These are phyloP conservation scores for Parazoanthus swiftii DNA, from an alignment of 92 coral and sea anemone genomes.

Conservation along the genomic window DNA sequence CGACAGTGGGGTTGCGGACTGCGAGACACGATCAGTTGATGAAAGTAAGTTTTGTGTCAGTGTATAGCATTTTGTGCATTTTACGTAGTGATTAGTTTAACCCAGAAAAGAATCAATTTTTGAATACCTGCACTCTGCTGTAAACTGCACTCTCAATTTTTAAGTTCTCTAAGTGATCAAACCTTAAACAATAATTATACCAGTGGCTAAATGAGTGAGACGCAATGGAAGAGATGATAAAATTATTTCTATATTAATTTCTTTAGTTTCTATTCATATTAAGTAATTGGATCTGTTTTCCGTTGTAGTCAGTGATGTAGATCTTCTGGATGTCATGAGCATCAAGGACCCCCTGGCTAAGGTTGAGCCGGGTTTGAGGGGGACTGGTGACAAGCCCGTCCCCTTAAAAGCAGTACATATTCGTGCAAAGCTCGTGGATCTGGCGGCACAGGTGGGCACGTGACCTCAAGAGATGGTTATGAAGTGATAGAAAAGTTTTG, in stretches of 20 bases:
- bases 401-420: slow-evolving; percentile 93
- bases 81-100: background rate
- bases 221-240: too few species aligned
- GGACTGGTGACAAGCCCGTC: slow-evolving; percentile 78
- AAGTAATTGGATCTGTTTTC: background rate
- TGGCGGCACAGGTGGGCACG: slow-evolving; percentile 79
- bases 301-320: slow-evolving; percentile 50
- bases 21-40: slow-evolving; percentile 37
- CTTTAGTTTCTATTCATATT: background rate
- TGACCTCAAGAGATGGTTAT: too few species aligned
- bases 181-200: too few species aligned
- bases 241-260: background rate
- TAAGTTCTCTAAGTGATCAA: too few species aligned
- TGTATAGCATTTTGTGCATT: background rate
- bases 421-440: slow-evolving; percentile 87
- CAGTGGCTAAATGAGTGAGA: too few species aligned
- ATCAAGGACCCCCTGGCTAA: slow-evolving; percentile 83
- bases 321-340: slow-evolving; percentile 78
- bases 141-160: too few species aligned
- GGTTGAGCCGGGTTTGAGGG: slow-evolving; percentile 89
- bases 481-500: too few species aligned
- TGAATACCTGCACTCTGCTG: too few species aligned
- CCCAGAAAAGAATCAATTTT: background rate
- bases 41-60: background rate
- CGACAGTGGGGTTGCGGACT: slow-evolving; percentile 70